Conservation (phyloP, 1,140 invertebrate species). For the Telenomus remus region DNA sequence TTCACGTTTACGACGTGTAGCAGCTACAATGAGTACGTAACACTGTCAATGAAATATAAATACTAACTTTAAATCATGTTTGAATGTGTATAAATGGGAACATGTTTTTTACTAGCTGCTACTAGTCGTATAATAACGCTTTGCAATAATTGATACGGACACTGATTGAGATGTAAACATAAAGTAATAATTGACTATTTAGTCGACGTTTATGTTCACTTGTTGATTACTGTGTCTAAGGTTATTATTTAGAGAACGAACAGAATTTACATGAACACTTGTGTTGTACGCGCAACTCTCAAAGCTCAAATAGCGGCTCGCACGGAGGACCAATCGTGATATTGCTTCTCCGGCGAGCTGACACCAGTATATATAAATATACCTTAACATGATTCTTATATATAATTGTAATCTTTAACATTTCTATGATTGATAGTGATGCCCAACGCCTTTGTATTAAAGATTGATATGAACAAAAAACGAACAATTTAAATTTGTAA, state of each 20-base stretch:
- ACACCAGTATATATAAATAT: slow-evolving; percentile 68
- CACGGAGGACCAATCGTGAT: slow-evolving; percentile 73
- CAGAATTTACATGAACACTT: slow-evolving; percentile 57
- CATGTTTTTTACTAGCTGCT: slow-evolving; percentile 32
- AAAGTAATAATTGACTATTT: slow-evolving; percentile 19
- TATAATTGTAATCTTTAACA: slow-evolving; percentile 69
- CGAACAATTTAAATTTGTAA: slow-evolving; percentile 1
- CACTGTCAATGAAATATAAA: background rate
- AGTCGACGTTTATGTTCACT: slow-evolving; percentile 45
- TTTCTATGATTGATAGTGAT: slow-evolving; percentile 64
- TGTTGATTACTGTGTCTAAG: slow-evolving; percentile 47
- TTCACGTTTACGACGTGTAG: slow-evolving; percentile 37
- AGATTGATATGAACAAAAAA: background rate
- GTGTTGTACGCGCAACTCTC: slow-evolving; percentile 71
- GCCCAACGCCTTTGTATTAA: slow-evolving; percentile 68
- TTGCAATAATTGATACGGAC: slow-evolving; percentile 50
- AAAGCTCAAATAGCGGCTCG: slow-evolving; percentile 75
- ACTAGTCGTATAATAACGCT: slow-evolving; percentile 36
- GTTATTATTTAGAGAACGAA: slow-evolving; percentile 49
- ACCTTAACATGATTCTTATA: slow-evolving; percentile 74
- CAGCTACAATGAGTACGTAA: slow-evolving; percentile 27
- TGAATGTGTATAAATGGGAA: no score
- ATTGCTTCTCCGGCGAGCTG: slow-evolving; percentile 76
- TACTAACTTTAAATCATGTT: no score
- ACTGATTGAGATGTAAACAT: slow-evolving; percentile 54